Conservation (phyloP, 2,888 invertebrate species). For the Torymus texanus region DNA sequence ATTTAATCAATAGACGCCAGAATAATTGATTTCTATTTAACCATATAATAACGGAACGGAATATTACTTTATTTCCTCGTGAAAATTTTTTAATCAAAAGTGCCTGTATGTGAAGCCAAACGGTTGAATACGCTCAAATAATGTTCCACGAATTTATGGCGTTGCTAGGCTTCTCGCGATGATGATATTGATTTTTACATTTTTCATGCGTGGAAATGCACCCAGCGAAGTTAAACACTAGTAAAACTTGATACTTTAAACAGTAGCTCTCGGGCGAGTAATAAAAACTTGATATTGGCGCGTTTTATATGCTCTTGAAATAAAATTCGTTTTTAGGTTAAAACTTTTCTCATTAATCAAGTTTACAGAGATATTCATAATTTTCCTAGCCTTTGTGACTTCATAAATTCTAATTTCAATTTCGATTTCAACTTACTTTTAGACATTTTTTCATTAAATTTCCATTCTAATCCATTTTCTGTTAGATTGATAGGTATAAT, state of each 20-base stretch:
- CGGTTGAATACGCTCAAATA: conserved; percentile 8
- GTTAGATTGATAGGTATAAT: no score
- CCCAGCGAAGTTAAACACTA: conserved; percentile 44
- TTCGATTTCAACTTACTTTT: no score
- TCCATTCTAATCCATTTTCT: no score
- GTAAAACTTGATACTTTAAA: conserved; percentile 54
- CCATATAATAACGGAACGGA: no score
- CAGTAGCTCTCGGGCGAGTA: conserved; percentile 42
- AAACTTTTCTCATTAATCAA: conserved; percentile 53
- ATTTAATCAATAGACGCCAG: no score
- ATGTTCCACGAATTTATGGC: conserved; percentile 16
- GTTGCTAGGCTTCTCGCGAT: background rate
- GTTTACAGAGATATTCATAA: conserved; percentile 8
- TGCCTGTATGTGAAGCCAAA: background rate
- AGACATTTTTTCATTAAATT: no score
- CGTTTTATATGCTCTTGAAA: conserved; percentile 48
- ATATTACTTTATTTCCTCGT: background rate
- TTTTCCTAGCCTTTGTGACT: background rate
- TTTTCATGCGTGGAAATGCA: conserved; percentile 42
- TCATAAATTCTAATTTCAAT: no score
- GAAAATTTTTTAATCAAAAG: conserved; percentile 37
- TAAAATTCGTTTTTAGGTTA: conserved; percentile 43
- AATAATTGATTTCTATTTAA: conserved; percentile 3
- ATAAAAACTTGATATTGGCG: conserved; percentile 54
- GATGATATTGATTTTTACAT: conserved; percentile 51